These are phyloP conservation scores for Lepidothrix coronata DNA, from an alignment of 2,113 vertebrate species.

Conservation along the genomic window DNA sequence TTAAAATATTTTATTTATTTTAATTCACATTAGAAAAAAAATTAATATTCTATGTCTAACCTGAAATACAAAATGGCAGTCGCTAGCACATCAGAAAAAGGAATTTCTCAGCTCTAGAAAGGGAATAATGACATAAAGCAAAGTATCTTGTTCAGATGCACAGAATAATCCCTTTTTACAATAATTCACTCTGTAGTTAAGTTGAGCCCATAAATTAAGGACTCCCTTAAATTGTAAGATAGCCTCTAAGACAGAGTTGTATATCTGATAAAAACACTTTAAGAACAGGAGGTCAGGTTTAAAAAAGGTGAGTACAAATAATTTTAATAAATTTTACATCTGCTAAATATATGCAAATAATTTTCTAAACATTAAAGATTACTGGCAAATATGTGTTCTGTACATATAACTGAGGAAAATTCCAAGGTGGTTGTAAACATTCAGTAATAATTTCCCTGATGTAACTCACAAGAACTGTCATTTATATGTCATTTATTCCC, in stretches of 20 bases:
- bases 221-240: not conserved
- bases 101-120: not conserved
- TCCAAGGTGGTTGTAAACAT: not conserved
- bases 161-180: not conserved
- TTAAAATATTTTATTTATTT: not conserved
- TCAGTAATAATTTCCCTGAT: not conserved
- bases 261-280: not conserved
- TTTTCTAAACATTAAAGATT: not conserved
- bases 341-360: not conserved
- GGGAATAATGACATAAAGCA: not conserved
- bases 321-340: not conserved
- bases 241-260: not conserved
- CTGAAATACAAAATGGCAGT: not conserved
- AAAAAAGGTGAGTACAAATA: accelerated
- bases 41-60: not conserved
- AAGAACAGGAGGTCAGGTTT: not conserved
- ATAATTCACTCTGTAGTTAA: not conserved
- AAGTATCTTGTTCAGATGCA: not conserved
- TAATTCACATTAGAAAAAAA: not conserved
- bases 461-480: not conserved
- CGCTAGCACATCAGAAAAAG: not conserved
- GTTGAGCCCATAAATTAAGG: not conserved
- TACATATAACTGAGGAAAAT: not conserved
- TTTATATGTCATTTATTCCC: not conserved
- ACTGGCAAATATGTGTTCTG: not conserved